phyloP scores from a whole-genome alignment of 2,888 invertebrate genomes.

The Agrotis clavis region DNA sequence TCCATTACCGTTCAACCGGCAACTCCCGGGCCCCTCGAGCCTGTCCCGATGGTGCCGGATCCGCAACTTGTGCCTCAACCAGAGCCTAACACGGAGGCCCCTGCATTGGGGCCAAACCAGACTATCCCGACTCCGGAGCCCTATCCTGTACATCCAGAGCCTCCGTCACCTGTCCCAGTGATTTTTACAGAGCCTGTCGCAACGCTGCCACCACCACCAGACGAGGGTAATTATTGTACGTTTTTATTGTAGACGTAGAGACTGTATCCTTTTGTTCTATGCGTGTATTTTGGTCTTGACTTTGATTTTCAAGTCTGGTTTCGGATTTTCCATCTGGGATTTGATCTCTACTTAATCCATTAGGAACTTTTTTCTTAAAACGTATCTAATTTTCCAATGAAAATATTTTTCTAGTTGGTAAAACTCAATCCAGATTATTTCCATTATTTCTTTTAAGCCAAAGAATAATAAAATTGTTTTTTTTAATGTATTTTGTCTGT shows the following conservation, averaged over 20 bases:
- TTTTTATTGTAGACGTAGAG: no score
- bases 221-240: slow-evolving; percentile 26
- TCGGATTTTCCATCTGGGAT: no score
- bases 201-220: slow-evolving; percentile 33
- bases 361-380: no score
- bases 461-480: no score
- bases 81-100: slow-evolving; percentile 35
- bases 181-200: slow-evolving; percentile 25
- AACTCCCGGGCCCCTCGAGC: slow-evolving; percentile 15
- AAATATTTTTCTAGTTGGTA: no score
- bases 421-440: no score
- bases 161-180: slow-evolving; percentile 15
- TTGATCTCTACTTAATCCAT: no score
- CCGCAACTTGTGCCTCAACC: slow-evolving; percentile 32
- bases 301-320: no score
- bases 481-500: not conserved
- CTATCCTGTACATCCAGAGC: slow-evolving; percentile 15
- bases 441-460: no score
- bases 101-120: slow-evolving; percentile 33
- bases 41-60: slow-evolving; percentile 14
- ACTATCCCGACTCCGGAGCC: slow-evolving; percentile 48
- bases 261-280: no score
- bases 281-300: no score
- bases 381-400: no score
- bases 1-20: slow-evolving; percentile 39